phyloP scores from a whole-genome alignment of 2,888 invertebrate genomes.

The Nomada fucata region DNA sequence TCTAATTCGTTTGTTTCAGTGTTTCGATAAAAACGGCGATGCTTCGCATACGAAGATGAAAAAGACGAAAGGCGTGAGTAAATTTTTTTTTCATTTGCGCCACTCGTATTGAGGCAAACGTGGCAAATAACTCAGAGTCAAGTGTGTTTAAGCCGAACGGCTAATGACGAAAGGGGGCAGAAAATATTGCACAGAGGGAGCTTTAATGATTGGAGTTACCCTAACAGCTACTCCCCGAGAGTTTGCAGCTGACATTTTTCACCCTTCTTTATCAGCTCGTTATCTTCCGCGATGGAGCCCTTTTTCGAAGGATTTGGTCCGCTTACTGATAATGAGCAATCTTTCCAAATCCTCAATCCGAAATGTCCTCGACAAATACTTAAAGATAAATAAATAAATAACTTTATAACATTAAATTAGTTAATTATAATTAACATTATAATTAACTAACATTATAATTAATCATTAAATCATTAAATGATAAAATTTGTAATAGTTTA shows the following conservation, averaged over 20 bases:
- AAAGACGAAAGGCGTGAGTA: too few relatives aligned
- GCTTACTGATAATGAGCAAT: conserved; percentile 9
- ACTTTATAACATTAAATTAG: too few relatives aligned
- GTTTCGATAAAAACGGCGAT: not conserved
- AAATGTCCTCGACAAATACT: not conserved
- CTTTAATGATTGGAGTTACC: conserved; percentile 67
- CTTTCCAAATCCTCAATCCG: not conserved
- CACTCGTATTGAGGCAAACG: conserved; percentile 17
- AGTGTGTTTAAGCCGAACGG: conserved; percentile 43
- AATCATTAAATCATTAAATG: too few relatives aligned
- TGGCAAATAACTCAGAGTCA: conserved; percentile 47
- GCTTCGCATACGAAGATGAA: not conserved
- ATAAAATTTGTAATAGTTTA: not conserved
- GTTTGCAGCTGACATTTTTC: conserved; percentile 56
- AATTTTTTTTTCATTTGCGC: not conserved
- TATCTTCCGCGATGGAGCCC: conserved; percentile 39
- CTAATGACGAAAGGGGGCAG: conserved; percentile 41
- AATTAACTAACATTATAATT: too few relatives aligned
- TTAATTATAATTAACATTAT: too few relatives aligned
- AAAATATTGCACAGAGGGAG: conserved; percentile 63
- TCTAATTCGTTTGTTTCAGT: not conserved
- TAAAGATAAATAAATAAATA: not conserved
- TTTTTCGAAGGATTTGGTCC: conserved; percentile 27
- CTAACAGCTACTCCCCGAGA: conserved; percentile 51
- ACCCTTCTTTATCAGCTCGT: conserved; percentile 61